Base-by-base conservation (phyloP, 2,888 invertebrate species). In the Mythimna pallens region DNA sequence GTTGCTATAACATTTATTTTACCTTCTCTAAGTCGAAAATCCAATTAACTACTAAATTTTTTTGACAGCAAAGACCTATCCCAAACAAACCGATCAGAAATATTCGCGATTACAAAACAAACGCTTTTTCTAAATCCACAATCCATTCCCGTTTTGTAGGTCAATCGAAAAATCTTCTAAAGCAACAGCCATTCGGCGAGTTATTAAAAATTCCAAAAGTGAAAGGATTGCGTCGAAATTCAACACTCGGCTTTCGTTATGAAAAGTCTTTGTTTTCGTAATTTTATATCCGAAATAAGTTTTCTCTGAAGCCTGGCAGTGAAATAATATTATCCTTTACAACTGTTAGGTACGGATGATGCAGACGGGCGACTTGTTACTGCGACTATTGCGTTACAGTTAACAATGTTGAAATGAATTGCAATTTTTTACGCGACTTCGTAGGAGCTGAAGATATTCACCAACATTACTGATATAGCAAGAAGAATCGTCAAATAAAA, bases 281-380 rank as follows among this genome's bases (percentile, higher is more conserved):
- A 81, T 81, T 81, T 70, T 62, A 81, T 78, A 81, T 81, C 80
- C 80, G 70, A 73, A 80, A 80, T 74, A 80, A 80, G 78, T 80
- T 80, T 73, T 78, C 57, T 67, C 12, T 59, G 77, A 73, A 77
- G 73, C 59, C 64, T 40, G 22, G 58, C 71, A 62, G 64, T 50
- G 75, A 72, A 78, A 81, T 78, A 70, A 70, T 65, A 57, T 78
- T 74, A 77, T 70, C 62, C 70, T 70, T 78, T 65, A 65, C 52
- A 67, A 65, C 40, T 70, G 57, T 63, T 40, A 9, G 65, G 54
- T 69, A 36, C n/a, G 17, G 10, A 0, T 36, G 30, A 14, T 10
- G 10, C 25, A 65, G 50, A 68, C 66, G 47, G 2, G 20, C 47
- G 65, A 62, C 52, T 65, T 17, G 0, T 20, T 6, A 22, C 20